Evolutionary conservation across 2,888 invertebrate genomes (phyloP).

Genomic region (Caenorhabditis sp.): DNA sequence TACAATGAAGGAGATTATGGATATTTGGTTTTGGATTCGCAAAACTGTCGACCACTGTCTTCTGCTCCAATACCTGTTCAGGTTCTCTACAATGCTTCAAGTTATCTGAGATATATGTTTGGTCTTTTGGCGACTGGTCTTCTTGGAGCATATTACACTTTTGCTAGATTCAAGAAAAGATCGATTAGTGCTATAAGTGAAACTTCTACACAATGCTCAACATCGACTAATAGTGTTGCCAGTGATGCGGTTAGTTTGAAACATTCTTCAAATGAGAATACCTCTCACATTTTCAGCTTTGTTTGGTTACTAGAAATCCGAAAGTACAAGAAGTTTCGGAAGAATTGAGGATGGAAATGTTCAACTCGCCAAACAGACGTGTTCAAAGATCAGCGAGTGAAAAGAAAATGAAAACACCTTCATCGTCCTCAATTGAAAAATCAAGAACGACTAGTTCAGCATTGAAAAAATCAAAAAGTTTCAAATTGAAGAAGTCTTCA

Average conservation of each 20-base stretch:
- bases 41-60: not conserved
- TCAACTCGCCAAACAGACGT: not conserved
- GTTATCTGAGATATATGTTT: not conserved
- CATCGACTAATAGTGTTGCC: not conserved
- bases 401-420: not conserved
- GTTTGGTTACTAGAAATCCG: not conserved
- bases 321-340: not conserved
- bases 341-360: not conserved
- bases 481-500: not conserved
- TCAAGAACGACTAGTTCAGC: not conserved
- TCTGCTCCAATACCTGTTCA: not conserved
- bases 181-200: not conserved
- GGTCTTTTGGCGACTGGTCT: not conserved
- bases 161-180: not conserved
- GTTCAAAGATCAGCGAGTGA: not conserved
- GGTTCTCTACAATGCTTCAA: not conserved
- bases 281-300: not conserved
- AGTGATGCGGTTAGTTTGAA: not conserved
- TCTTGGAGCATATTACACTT: not conserved
- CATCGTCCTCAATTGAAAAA: not conserved
- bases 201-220: not conserved
- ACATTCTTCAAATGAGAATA: not conserved
- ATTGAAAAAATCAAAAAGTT: not conserved
- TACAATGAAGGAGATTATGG: slow-evolving; percentile 19
- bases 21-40: slow-evolving; percentile 16